Conservation (phyloP, 2,797 vertebrate species). For the Phyllotis vaccarum region DNA sequence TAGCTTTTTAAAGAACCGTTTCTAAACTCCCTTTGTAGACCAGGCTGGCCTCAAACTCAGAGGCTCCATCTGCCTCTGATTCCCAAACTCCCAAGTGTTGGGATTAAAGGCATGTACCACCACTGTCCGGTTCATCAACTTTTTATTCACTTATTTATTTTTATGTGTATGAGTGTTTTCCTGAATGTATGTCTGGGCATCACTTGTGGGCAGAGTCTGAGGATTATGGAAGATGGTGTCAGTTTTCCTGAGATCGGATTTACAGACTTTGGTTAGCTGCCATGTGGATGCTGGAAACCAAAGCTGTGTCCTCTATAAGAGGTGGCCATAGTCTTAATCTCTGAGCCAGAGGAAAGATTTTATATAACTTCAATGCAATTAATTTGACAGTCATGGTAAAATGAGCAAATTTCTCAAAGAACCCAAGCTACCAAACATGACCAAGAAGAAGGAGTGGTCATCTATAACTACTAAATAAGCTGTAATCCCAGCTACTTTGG, state of each 20-base stretch:
- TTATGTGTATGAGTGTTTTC: neutral
- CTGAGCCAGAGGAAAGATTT: neutral
- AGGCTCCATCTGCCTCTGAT: no score
- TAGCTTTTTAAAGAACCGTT: no score
- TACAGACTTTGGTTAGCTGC: no score
- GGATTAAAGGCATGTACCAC: no score
- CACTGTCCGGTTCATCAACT: no score
- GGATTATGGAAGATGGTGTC: neutral
- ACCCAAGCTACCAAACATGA: neutral
- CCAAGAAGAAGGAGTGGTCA: neutral
- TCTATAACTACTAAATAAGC: neutral
- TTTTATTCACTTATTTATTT: neutral
- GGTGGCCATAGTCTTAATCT: neutral
- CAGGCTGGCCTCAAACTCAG: no score
- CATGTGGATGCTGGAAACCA: neutral
- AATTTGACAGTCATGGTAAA: slow-evolving; percentile 8
- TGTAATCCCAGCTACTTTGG: neutral
- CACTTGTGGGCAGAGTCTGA: neutral
- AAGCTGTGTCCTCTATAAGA: neutral
- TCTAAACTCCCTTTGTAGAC: no score
- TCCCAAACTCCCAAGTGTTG: no score
- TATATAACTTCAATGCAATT: neutral
- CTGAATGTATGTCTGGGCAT: neutral
- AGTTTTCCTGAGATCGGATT: neutral
- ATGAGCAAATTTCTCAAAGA: neutral